Evolutionary conservation across 2,888 invertebrate genomes (phyloP).

Genomic region (Saturnia pavonia): DNA sequence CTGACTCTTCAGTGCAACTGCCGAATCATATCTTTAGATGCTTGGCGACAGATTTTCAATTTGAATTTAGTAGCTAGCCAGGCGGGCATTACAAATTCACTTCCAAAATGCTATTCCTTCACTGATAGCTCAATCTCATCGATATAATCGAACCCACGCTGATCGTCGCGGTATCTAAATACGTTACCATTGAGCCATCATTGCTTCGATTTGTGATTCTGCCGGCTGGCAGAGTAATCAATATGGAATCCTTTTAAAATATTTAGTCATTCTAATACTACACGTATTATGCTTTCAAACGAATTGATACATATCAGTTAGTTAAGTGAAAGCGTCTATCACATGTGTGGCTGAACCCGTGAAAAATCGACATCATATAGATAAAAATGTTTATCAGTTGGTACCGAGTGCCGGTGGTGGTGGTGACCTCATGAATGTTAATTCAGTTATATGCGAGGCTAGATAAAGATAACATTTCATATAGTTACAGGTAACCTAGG

Average conservation of each 20-base stretch:
- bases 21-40: no score
- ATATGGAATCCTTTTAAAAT: neutral
- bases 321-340: neutral
- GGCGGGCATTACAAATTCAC: no score
- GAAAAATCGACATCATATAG: slow-evolving; percentile 24
- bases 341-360: slow-evolving; percentile 3
- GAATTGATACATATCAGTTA: slow-evolving; percentile 4
- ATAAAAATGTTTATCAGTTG: slow-evolving; percentile 23
- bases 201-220: no score
- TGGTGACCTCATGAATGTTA: slow-evolving; percentile 25
- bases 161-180: no score
- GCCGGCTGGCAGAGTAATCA: neutral
- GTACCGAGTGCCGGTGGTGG: slow-evolving; percentile 12
- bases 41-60: no score
- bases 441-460: slow-evolving; percentile 12
- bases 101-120: no score
- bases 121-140: no score
- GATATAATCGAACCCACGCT: no score
- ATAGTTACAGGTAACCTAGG: neutral
- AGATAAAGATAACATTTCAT: slow-evolving; percentile 17
- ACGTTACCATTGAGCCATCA: no score
- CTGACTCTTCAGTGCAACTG: no score
- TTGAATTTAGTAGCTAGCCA: no score
- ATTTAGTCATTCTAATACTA: neutral
- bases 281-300: neutral